Evolutionary conservation across 2,888 invertebrate genomes (phyloP), one percentile per base, ranked within the genome.

Genomic region (Drosophila tripunctata): DNA sequence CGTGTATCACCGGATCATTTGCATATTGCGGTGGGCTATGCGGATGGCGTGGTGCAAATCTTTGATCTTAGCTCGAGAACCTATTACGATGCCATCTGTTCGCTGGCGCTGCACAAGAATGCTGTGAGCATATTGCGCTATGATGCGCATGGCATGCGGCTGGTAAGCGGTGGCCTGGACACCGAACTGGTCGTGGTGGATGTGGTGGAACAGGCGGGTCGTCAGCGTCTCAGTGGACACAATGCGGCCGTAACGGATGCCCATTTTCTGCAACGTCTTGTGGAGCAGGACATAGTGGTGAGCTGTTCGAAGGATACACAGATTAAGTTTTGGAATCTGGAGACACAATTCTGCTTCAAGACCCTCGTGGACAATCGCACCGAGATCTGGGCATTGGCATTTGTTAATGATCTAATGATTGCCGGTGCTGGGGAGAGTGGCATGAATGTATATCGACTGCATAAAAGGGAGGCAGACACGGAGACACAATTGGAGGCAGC

Each of bases 281-380:
- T 82, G 1, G 85, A 82, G 3, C 79, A 90, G 19, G 92, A 94
- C 57, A 93, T 94, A 74, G 90, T 97, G 6, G 93, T 97, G 5
- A 96, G 96, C 80, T 94, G 96, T 31, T 98, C 98, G 0, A 98
- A 97, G 91, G 99, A 99, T 90, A 96, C 96, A 6, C 96, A 96
- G 90, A 94, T 99, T 0, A 99, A 99, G 91, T 97, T 99, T 90
- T 99, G 99, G 99, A 97, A 99, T 91, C 93, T 99, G 73, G 96
- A 96, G 75, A 97, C 97, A 4, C 96, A 98, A 83, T 96, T 97
- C 88, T 99, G 99, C 90, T 99, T 99, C 88, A 97, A 96, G 91
- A 99, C 99, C 2, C 92, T 99, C 47, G 95, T 97, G 35, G 98
- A 97, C 60, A 96, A 97, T 91, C 94, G 95, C 85, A 94, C 95